Evolutionary conservation across 1,140 invertebrate species (phyloP).

Genomic region (Notospermus geniculatus): DNA sequence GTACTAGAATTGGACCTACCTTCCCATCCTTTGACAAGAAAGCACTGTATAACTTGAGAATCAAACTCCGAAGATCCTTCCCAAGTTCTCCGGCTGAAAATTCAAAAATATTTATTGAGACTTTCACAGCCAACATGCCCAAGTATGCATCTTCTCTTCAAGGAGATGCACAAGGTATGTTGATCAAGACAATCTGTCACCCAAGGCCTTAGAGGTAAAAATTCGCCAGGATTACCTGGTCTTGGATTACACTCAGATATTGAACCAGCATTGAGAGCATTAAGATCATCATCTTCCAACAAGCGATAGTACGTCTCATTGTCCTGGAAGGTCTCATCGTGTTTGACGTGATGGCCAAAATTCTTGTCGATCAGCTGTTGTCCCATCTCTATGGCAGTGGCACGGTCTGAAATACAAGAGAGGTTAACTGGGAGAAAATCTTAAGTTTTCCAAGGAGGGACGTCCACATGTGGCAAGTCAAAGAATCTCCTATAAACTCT

Average conservation of each 20-base stretch:
- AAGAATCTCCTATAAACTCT: neutral
- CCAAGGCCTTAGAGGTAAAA: too few species aligned
- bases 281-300: slow-evolving; percentile 49
- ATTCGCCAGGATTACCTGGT: slow-evolving; percentile 27
- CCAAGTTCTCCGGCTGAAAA: slow-evolving; percentile 49
- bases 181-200: too few species aligned
- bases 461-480: neutral
- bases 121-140: too few species aligned
- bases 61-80: slow-evolving; percentile 46
- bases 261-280: slow-evolving; percentile 44
- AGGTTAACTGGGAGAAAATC: slow-evolving; percentile 1
- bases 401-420: slow-evolving; percentile 34
- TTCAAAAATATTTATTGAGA: slow-evolving; percentile 4
- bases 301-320: slow-evolving; percentile 38
- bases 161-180: too few species aligned
- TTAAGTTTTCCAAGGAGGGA: neutral
- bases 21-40: slow-evolving; percentile 51
- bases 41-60: slow-evolving; percentile 49
- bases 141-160: too few species aligned
- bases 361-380: slow-evolving; percentile 51
- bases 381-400: slow-evolving; percentile 47
- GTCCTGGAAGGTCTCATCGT: slow-evolving; percentile 32
- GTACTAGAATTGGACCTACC: too few species aligned
- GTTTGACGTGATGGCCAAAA: slow-evolving; percentile 44
- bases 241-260: slow-evolving; percentile 37